phyloP scores from a whole-genome alignment of 2,888 invertebrate species.

The Byasa hedistus region DNA sequence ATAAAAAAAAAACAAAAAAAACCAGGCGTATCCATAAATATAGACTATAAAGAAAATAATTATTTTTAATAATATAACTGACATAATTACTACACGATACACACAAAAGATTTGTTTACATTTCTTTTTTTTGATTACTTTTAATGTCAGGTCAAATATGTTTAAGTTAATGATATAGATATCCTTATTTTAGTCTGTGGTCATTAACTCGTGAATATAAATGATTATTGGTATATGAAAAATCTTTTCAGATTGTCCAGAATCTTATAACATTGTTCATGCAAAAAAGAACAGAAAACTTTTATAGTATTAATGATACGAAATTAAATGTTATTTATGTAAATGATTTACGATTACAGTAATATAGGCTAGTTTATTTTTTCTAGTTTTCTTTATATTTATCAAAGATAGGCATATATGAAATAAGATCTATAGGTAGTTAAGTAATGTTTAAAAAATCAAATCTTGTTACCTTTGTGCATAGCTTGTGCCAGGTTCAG shows the following conservation, averaged over 20 bases:
- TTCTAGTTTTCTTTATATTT: too few species aligned
- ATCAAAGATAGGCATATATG: too few species aligned
- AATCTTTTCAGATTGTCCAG: not conserved
- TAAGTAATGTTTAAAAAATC: not conserved
- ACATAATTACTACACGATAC: too few species aligned
- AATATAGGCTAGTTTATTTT: too few species aligned
- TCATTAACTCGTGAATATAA: too few species aligned
- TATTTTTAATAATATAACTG: not conserved
- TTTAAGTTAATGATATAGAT: too few species aligned
- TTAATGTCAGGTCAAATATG: too few species aligned
- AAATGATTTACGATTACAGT: not conserved
- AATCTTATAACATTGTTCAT: not conserved
- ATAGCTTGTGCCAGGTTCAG: slow-evolving; percentile 82
- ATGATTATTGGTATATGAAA: not conserved
- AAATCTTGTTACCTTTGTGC: slow-evolving; percentile 58
- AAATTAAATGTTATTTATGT: not conserved
- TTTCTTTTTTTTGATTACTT: too few species aligned
- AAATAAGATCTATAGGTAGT: too few species aligned
- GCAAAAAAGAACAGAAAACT: too few species aligned
- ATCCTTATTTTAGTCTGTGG: too few species aligned
- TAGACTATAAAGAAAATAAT: not conserved
- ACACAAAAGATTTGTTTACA: too few species aligned
- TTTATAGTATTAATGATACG: not conserved
- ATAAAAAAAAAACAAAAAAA: not conserved
- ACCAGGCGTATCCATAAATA: not conserved